These are phyloP conservation scores for Antrozous pallidus DNA, from an alignment of 2,797 vertebrate genomes.

Conservation along the genomic window DNA sequence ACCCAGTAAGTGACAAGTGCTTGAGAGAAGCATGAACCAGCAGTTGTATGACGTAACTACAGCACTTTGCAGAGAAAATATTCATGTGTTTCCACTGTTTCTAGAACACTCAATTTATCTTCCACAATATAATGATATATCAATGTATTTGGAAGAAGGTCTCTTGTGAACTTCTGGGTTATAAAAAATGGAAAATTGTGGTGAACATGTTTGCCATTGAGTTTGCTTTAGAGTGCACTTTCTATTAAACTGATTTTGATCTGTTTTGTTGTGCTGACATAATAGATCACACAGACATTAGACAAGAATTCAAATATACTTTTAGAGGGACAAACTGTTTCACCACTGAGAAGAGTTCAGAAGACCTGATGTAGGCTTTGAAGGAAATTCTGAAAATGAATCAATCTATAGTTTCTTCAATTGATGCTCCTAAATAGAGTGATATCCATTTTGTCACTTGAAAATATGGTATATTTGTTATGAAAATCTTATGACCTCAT, in stretches of 20 bases:
- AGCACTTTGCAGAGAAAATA: neutral
- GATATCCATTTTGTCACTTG: rapidly evolving
- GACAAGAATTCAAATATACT: neutral
- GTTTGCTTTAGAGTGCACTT: too few relatives aligned
- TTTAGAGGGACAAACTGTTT: neutral
- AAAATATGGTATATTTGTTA: neutral
- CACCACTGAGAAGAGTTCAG: neutral
- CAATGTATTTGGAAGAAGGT: too few relatives aligned
- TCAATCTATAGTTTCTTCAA: neutral
- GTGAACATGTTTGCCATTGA: too few relatives aligned
- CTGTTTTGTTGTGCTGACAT: too few relatives aligned
- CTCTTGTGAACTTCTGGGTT: too few relatives aligned
- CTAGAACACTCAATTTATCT: neutral
- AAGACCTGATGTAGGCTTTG: neutral
- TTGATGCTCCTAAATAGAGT: neutral
- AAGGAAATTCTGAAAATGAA: neutral
- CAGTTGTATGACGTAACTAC: rapidly evolving
- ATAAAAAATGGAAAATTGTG: too few relatives aligned
- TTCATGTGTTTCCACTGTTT: rapidly evolving
- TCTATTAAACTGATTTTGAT: too few relatives aligned
- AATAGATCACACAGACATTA: neutral
- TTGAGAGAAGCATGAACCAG: rapidly evolving
- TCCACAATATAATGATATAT: rapidly evolving
- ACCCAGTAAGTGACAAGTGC: rapidly evolving
- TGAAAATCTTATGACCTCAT: neutral